Base-by-base conservation (phyloP, 2,797 vertebrate genomes). In the Ibycter americanus region DNA sequence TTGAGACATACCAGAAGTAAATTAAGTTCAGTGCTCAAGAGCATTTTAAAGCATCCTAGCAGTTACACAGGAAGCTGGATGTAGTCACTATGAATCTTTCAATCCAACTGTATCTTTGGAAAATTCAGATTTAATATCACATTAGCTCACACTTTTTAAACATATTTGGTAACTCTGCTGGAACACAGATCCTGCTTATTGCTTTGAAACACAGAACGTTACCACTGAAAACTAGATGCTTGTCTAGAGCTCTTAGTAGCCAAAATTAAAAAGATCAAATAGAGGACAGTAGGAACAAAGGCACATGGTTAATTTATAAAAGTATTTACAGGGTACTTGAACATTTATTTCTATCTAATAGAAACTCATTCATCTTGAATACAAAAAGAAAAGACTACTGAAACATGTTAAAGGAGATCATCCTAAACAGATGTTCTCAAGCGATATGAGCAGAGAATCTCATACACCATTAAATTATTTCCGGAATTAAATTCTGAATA, bases 241-340 rank as follows among this genome's bases (percentile, higher is more conserved):
- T 55, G 47, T 42, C 62, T 79, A 29, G 26, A 82, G 21, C 66
- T 84, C 70, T 87, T 59, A 72, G 42, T 71, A 86, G 71, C 47
- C 90, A 92, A 92, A 94, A 92, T 59, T 70, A 68, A 93, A 93
- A 94, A 93, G 46, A 87, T 49, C 51, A 85, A 55, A 89, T 34
- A 83, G 54, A 90, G 20, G 5, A 84, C 63, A 56, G 65, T 52
- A 94, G 55, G 90, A 93, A 90, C 83, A 96, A 96, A 97, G 95
- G 93, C 89, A 96, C 93, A 20, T 93, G 83, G 71, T 89, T 92
- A 79, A 83, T 93, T 90, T 96, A 94, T 89, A 96, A 85, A 96
- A 96, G 34, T 90, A 92, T 92, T 94, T 94, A 95, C 86, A 96
- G 51, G 31, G 52, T 96, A 59, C 58, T 84, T 20, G 6, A 78